Evolutionary conservation across 2,888 invertebrate genomes (phyloP).

Genomic region (Agrotis exclamationis): DNA sequence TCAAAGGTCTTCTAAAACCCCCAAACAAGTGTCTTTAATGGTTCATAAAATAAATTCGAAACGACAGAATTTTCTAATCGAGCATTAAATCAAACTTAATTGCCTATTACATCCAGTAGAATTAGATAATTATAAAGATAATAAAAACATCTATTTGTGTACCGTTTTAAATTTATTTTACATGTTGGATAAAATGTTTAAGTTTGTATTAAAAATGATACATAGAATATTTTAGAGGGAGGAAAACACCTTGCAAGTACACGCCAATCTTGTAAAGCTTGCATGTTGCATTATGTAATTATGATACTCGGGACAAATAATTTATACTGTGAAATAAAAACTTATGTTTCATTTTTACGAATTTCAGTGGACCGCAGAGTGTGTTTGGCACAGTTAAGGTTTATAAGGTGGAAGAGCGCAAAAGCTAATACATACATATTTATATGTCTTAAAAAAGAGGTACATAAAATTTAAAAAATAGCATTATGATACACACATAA

Average conservation of each 20-base stretch:
- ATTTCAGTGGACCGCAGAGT: too few relatives aligned
- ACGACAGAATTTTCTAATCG: constrained; percentile 6
- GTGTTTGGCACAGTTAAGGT: too few relatives aligned
- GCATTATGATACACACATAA: too few relatives aligned
- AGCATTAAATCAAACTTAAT: constrained; percentile 46
- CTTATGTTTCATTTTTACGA: too few relatives aligned
- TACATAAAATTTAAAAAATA: too few relatives aligned
- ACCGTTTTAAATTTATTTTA: constrained; percentile 20
- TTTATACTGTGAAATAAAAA: too few relatives aligned
- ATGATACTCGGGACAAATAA: too few relatives aligned
- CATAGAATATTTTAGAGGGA: background rate
- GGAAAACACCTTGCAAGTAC: background rate
- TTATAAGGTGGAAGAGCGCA: too few relatives aligned
- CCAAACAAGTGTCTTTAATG: constrained; percentile 30
- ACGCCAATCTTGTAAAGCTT: background rate
- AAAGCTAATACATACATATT: too few relatives aligned
- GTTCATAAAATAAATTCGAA: constrained; percentile 32
- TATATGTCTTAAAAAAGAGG: too few relatives aligned
- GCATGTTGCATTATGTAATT: background rate
- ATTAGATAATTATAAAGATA: constrained; percentile 30
- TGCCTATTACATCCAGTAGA: constrained; percentile 26
- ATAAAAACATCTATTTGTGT: constrained; percentile 23
- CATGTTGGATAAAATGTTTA: background rate
- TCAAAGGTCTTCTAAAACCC: background rate
- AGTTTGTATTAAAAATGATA: background rate